Conservation (phyloP, 2,888 invertebrate genomes). For the Mythimna pallens region DNA sequence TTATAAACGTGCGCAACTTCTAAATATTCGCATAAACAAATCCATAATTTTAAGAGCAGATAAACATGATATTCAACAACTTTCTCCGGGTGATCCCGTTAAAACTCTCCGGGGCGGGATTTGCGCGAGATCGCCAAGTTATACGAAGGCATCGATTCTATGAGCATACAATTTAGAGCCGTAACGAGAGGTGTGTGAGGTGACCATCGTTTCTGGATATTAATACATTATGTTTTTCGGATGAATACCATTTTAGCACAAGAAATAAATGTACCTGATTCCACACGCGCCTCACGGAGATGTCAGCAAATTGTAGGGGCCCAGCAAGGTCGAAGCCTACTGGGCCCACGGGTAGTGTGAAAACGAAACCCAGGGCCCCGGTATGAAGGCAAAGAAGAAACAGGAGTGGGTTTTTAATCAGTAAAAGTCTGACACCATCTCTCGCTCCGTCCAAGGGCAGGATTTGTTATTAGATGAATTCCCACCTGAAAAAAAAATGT, state of each 20-base stretch:
- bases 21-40: conserved; percentile 40
- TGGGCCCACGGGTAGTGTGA: too few species aligned
- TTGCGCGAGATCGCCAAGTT: conserved; percentile 47
- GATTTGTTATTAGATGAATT: too few species aligned
- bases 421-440: too few species aligned
- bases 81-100: conserved; percentile 58
- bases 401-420: too few species aligned
- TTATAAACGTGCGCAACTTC: conserved; percentile 34
- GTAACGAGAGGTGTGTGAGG: conserved; percentile 52
- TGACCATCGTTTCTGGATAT: conserved; percentile 48
- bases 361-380: too few species aligned
- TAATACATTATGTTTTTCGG: not conserved
- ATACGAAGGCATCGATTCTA: conserved; percentile 60
- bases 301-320: too few species aligned
- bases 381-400: too few species aligned
- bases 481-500: too few species aligned
- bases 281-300: too few species aligned
- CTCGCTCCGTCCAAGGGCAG: too few species aligned
- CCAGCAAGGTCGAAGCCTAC: too few species aligned
- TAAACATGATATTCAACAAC: conserved; percentile 62
- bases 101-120: conserved; percentile 59
- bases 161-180: conserved; percentile 56
- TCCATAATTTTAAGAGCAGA: conserved; percentile 44
- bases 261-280: too few species aligned
- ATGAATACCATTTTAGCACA: not conserved